Base-by-base conservation (phyloP, 2,113 vertebrate species). In the Benitochromis conjunctus region DNA sequence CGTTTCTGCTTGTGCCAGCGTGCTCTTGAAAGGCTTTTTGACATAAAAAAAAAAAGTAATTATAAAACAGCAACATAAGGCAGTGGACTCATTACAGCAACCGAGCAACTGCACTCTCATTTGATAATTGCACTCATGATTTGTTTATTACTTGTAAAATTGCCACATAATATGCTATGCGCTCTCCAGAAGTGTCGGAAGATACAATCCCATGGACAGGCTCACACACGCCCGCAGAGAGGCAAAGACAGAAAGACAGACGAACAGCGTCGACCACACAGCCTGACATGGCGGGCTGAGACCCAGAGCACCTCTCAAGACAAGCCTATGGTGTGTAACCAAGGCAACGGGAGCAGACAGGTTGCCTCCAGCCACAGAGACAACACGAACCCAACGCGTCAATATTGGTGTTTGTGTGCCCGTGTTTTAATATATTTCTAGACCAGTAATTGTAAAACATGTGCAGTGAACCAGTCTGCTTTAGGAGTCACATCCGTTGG, bases 321-420 rank as follows among this genome's bases (percentile, higher is more conserved):
- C 92, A 92, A 92, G 91, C 84, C 91, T 85, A 79, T 88, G 90
- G 89, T 91, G 89, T 88, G 96, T 96, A 95, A 94, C 95, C 95
- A 96, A 79, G 92, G 94, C 92, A 95, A 95, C 94, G 66, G 83
- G 90, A 94, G 90, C 88, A 91, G 91, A 91, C 81, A n/a, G 91
- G 86, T 89, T 88, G 82, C 87, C 90, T 90, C 85, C 81, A 90
- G 77, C 66, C 88, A 88, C 78, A 4, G 76, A 93, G 85, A 90
- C 89, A 87, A 91, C 91, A 83, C 53, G 81, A 82, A 78, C 54
- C 54, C 79, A 87, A 74, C 85, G 85, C 86, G 82, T 86, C 84
- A 79, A 88, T 89, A 51, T 76, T 62, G 1, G 24, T 66, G 43
- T 82, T 12, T 77, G n/a, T 60, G n/a, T 82, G 57, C n/a, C 34